A percentile compares a stretch with the other conserved stretches of the same genome.
Conservation (phyloP, 2,113 vertebrate species). For the Trogon melanurus region DNA sequence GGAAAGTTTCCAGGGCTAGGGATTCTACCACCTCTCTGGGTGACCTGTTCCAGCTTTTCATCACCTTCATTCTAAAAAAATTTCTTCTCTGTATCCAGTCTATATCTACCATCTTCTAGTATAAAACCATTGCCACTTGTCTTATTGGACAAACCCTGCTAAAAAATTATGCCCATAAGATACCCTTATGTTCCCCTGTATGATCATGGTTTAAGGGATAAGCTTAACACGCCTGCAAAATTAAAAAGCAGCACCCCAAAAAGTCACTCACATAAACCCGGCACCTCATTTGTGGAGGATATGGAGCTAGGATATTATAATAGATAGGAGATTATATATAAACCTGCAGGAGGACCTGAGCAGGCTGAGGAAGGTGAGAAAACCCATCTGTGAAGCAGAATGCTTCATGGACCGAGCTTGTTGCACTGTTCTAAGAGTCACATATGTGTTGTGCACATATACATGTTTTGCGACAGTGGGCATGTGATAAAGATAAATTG, state of each 20-base stretch:
- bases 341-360: neutral
- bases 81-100: too few species aligned
- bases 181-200: neutral
- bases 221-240: neutral
- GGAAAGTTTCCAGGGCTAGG: too few species aligned
- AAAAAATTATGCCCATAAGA: too few species aligned
- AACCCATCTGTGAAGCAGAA: neutral
- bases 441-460: accelerated
- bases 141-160: too few species aligned
- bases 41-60: too few species aligned
- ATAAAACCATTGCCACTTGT: too few species aligned
- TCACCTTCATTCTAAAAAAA: too few species aligned
- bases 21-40: too few species aligned
- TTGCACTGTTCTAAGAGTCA: neutral
- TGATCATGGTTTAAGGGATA: neutral
- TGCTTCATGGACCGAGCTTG: accelerated
- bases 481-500: neutral
- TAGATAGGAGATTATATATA: neutral
- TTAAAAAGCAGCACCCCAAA: neutral
- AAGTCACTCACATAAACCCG: neutral
- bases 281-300: neutral
- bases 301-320: neutral
- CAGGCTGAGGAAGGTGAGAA: neutral
- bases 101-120: too few species aligned
- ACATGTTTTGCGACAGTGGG: neutral